These are phyloP conservation scores for Cosmia trapezina DNA, from an alignment of 2,888 invertebrate genomes.

Conservation along the genomic window DNA sequence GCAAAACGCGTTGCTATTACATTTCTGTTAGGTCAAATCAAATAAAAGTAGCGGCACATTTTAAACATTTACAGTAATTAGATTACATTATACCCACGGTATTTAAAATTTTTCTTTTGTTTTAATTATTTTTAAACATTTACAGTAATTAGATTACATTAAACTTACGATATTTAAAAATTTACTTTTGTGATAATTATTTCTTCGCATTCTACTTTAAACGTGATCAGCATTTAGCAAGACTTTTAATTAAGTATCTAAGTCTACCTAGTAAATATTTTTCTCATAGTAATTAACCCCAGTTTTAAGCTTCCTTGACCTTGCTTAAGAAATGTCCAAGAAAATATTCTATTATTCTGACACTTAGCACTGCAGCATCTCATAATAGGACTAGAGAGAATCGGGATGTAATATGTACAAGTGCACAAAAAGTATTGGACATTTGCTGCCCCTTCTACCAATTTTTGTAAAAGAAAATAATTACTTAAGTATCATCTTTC, in stretches of 20 bases:
- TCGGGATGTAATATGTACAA: background rate
- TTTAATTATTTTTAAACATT: conserved; percentile 23
- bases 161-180: conserved; percentile 4
- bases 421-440: background rate
- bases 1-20: conserved; percentile 40
- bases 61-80: background rate
- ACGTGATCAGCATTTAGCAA: conserved; percentile 34
- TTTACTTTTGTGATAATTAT: conserved; percentile 16
- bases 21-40: conserved; percentile 14
- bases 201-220: conserved; percentile 12
- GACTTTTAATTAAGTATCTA: conserved; percentile 45
- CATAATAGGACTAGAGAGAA: background rate
- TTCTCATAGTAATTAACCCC: conserved; percentile 32
- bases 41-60: background rate
- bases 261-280: conserved; percentile 34
- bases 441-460: background rate
- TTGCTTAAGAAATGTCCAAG: background rate
- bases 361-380: background rate
- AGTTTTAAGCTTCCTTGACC: conserved; percentile 24
- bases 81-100: conserved; percentile 2
- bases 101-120: conserved; percentile 4
- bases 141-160: conserved; percentile 8
- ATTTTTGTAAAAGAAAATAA: too few relatives aligned
- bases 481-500: too few relatives aligned
- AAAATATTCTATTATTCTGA: conserved; percentile 6